Evolutionary conservation across 2,113 vertebrate genomes (phyloP).

Genomic region (Dasyurus viverrinus): DNA sequence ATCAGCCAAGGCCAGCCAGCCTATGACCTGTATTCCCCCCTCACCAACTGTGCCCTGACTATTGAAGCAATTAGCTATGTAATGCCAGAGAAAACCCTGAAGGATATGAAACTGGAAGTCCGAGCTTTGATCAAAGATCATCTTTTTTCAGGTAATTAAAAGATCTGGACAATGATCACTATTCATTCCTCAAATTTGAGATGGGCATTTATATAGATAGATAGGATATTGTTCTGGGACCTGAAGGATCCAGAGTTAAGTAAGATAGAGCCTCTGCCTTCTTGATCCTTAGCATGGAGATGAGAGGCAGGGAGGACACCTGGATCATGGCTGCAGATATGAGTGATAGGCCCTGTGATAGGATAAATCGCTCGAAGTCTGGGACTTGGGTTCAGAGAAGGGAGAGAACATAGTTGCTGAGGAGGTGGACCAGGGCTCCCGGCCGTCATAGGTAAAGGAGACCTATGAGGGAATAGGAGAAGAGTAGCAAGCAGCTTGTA

Average conservation of each 20-base stretch:
- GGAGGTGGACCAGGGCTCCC: neutral
- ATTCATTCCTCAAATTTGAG: neutral
- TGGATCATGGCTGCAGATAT: neutral
- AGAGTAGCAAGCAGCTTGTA: neutral
- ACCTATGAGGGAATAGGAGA: neutral
- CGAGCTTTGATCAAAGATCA: constrained; percentile 84
- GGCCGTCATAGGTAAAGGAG: neutral
- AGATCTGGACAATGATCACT: neutral
- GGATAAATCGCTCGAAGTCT: neutral
- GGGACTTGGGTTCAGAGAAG: neutral
- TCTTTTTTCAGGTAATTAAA: constrained; percentile 82
- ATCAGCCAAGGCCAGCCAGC: constrained; percentile 90
- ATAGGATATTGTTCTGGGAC: neutral
- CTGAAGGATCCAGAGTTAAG: neutral
- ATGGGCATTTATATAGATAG: neutral
- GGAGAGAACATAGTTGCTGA: neutral
- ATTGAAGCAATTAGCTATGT: constrained; percentile 82
- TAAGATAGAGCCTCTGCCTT: neutral
- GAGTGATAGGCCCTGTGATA: neutral
- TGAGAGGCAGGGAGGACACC: too few species aligned
- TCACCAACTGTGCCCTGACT: constrained; percentile 88
- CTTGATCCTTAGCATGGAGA: neutral
- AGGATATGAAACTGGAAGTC: constrained; percentile 73
- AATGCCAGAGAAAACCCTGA: constrained; percentile 73
- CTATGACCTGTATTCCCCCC: constrained; percentile 88